Evolutionary conservation across 2,113 vertebrate species (phyloP).

Genomic region (Myanophis thanlyinensis): DNA sequence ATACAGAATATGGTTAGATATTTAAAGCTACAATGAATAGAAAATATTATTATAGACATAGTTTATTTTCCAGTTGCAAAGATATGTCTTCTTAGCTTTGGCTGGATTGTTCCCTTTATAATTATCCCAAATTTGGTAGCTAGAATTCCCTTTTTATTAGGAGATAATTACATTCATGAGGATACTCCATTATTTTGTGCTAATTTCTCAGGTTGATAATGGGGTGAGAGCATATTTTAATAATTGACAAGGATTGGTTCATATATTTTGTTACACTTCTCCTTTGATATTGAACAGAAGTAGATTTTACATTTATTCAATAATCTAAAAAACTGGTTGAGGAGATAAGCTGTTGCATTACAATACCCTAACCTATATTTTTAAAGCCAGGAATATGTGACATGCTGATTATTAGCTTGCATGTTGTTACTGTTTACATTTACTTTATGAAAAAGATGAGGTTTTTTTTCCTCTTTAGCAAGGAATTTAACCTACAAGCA

Average conservation of each 20-base stretch:
- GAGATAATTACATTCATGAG: neutral
- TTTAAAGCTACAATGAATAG: neutral
- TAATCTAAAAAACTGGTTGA: neutral
- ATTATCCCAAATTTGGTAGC: neutral
- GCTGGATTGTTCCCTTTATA: neutral
- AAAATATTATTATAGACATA: neutral
- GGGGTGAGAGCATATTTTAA: constrained; percentile 20
- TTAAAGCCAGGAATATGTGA: neutral
- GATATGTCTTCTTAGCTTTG: neutral
- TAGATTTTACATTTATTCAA: constrained; percentile 5
- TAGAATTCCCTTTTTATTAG: neutral
- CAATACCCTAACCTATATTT: neutral
- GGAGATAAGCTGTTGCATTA: neutral
- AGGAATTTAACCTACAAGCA: neutral
- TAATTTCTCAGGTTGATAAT: constrained; percentile 13
- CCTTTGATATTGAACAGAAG: neutral
- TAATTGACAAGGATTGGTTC: constrained; percentile 16
- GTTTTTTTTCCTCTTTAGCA: neutral
- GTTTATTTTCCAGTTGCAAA: neutral
- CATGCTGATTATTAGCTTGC: neutral
- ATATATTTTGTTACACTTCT: constrained; percentile 7
- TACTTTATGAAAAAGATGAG: neutral
- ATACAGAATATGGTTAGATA: neutral
- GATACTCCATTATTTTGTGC: neutral
- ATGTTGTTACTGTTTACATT: neutral